phyloP scores from a whole-genome alignment of 2,113 vertebrate species.

The Emydocephalus ijimae region DNA sequence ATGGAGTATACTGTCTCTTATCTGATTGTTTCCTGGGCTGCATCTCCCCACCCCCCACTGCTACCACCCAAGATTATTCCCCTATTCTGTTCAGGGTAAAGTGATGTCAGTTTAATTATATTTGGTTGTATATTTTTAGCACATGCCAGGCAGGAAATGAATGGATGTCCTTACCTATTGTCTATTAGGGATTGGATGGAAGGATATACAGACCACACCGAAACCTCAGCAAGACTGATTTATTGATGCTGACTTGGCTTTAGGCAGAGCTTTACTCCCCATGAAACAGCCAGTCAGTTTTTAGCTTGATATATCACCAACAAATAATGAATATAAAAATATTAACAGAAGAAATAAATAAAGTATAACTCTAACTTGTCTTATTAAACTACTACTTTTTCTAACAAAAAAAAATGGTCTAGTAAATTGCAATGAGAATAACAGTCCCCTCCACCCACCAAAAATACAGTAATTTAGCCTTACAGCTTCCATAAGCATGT shows the following conservation, averaged over 20 bases:
- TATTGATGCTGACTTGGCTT: neutral
- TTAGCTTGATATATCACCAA: neutral
- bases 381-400: neutral
- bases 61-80: too few species aligned
- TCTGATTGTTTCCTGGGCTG: neutral
- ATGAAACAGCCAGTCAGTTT: neutral
- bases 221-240: neutral
- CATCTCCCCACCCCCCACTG: too few species aligned
- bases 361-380: neutral
- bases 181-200: neutral
- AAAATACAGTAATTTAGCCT: neutral
- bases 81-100: neutral
- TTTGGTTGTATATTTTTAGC: neutral
- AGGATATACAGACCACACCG: neutral
- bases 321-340: conserved; percentile 4
- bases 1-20: neutral
- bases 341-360: neutral
- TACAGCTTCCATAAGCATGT: neutral
- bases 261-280: neutral
- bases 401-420: neutral
- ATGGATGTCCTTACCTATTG: neutral
- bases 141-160: neutral
- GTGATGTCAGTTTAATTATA: neutral
- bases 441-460: neutral
- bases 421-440: neutral